Evolutionary conservation across 53 echinoderm and acorn worm genomes (phyloP), one percentile per base, ranked within the genome.

Genomic region (Henricia sp.): DNA sequence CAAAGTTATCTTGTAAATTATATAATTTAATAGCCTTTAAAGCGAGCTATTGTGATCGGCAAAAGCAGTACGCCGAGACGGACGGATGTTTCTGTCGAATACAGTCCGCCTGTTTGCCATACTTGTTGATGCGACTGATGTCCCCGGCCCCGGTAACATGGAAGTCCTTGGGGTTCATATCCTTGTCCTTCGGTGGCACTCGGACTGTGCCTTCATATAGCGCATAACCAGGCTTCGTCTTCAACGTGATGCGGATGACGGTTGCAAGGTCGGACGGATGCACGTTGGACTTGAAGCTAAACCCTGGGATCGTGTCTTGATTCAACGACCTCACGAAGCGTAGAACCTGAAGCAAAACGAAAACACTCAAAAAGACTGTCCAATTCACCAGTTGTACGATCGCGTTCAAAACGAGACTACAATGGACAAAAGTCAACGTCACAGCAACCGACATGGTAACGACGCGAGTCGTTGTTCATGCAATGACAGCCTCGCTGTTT

Each of bases 71-170:
- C 56, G 44, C 60, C 38, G 56, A 63, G 1, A 85, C 13, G 40
- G 63, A 43, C 0, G 90, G 90, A 2, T 60, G 35, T 9, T 35
- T 53, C 10, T 82, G 68, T 41, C 17, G 62, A 21, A 90, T 71
- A 66, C 90, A 90, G 23, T 77, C 62, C 0, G 80, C 68, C 21
- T 78, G 78, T 29, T 71, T 51, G 23, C 90, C 90, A 46, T 90
- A 90, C 38, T 32, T 43, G 62, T 90, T 90, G 35, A 90, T 90
- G 27, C 90, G 76, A 29, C 86, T 90, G 68, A 90, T 90, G 65
- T 77, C 70, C 6, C 50, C 80, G 0, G 80, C n/a, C 0, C 43
- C 80, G 0, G 80, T 63, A 8, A 25, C 8, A 16, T 80, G 27
- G 35, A 32, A 64, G 48, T 29, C 62, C 6, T 48, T 5, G 4